Evolutionary conservation across 2,888 invertebrate species (phyloP).

Genomic region (Lamproptera curius): DNA sequence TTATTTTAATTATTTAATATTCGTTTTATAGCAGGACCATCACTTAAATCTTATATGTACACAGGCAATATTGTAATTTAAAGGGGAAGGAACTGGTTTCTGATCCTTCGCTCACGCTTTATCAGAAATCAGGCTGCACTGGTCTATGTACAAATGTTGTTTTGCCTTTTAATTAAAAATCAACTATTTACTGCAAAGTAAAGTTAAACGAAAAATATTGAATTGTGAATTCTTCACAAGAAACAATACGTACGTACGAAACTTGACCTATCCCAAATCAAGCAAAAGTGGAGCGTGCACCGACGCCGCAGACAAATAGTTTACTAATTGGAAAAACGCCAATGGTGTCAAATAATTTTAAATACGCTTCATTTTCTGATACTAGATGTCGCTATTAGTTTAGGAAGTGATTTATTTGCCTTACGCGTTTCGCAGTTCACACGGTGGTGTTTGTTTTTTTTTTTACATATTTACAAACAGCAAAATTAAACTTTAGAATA

Average conservation of each 20-base stretch:
- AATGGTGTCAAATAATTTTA: slow-evolving; percentile 4
- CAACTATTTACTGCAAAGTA: no score
- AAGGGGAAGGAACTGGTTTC: no score
- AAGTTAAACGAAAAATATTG: no score
- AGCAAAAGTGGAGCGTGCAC: not conserved
- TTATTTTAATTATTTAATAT: no score
- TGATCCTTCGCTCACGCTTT: no score
- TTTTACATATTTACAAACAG: slow-evolving; percentile 4
- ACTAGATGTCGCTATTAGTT: not conserved
- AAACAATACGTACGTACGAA: not conserved
- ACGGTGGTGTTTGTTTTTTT: not conserved
- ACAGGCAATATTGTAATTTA: no score
- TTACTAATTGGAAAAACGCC: slow-evolving; percentile 7
- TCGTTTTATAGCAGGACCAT: no score
- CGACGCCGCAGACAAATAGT: not conserved
- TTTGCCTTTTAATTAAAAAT: no score
- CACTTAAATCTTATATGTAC: no score
- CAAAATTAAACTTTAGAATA: slow-evolving; percentile 10
- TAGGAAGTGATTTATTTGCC: slow-evolving; percentile 8
- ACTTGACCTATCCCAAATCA: slow-evolving; percentile 10
- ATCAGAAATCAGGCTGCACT: no score
- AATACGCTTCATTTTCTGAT: not conserved
- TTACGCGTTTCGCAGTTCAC: not conserved
- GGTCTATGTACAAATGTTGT: no score
- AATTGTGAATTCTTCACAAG: no score